These are phyloP conservation scores for Pogonognathellus flavescens DNA, from an alignment of 1,140 invertebrate species.

Conservation along the genomic window DNA sequence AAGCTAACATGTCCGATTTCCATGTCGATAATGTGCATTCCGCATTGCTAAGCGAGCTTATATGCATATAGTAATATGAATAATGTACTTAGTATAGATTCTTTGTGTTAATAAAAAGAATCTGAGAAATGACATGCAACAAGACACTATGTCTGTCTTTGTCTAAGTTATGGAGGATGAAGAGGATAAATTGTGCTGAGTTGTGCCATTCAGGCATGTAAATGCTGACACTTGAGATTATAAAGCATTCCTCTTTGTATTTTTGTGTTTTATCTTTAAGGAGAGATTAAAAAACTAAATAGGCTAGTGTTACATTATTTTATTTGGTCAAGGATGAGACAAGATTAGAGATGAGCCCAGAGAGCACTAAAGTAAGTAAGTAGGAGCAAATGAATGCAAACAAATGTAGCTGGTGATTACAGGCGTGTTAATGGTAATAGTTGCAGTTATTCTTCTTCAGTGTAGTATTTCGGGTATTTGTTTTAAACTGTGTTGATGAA, in stretches of 20 bases:
- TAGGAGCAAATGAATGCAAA: conserved; percentile 40
- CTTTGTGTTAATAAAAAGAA: conserved; percentile 9
- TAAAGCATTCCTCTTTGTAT: background rate
- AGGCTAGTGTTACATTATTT: conserved; percentile 34
- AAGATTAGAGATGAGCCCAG: conserved; percentile 30
- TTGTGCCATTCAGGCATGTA: conserved; percentile 10
- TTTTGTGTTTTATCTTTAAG: conserved; percentile 13
- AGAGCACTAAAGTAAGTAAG: background rate
- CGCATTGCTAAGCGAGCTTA: background rate
- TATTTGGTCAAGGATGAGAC: conserved; percentile 49
- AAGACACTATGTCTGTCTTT: conserved; percentile 9
- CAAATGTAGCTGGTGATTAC: background rate
- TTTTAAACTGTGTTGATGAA: background rate
- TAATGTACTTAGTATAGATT: background rate
- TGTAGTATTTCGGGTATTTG: conserved; percentile 16
- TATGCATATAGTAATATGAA: background rate
- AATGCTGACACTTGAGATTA: background rate
- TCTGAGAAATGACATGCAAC: conserved; percentile 27
- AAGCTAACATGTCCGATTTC: conserved; percentile 4
- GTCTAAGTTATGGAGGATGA: background rate
- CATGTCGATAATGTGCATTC: background rate
- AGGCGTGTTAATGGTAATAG: conserved; percentile 6
- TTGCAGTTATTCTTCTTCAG: background rate
- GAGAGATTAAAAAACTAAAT: conserved; percentile 47
- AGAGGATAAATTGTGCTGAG: conserved; percentile 22